These are phyloP conservation scores for Halesus radiatus DNA, from an alignment of 1,140 invertebrate species.

Conservation along the genomic window DNA sequence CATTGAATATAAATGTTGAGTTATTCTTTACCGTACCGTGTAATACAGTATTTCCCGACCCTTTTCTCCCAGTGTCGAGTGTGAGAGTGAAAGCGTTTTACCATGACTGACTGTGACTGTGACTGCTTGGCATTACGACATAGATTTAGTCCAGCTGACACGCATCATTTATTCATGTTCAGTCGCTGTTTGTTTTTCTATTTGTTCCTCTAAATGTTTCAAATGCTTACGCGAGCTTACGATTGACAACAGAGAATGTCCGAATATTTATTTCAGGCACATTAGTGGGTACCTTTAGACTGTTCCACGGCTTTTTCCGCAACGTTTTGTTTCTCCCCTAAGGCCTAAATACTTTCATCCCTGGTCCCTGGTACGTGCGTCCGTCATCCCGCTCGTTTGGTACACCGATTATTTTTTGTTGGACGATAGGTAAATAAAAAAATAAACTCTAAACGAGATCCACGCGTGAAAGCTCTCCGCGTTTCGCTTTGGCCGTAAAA, in stretches of 20 bases:
- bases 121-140: not conserved
- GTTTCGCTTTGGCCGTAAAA: slow-evolving; percentile 10
- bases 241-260: too few relatives aligned
- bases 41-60: not conserved
- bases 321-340: too few relatives aligned
- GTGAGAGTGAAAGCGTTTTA: not conserved
- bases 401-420: not conserved
- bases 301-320: too few relatives aligned
- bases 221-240: too few relatives aligned
- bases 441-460: not conserved
- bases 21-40: not conserved
- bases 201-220: too few relatives aligned
- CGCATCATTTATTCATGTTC: not conserved
- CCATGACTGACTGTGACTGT: too few relatives aligned
- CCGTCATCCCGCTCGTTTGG: not conserved
- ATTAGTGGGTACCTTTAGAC: too few relatives aligned
- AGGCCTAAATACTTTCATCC: too few relatives aligned
- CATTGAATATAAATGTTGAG: slow-evolving; percentile 24
- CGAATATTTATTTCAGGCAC: too few relatives aligned
- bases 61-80: not conserved
- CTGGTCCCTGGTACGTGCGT: not conserved
- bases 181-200: not conserved
- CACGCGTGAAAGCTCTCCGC: slow-evolving; percentile 7
- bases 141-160: not conserved
- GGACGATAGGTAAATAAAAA: slow-evolving; percentile 6